Evolutionary conservation across 2,888 invertebrate species (phyloP), one percentile per base, ranked within the genome.

Genomic region (Hybos culiciformis): DNA sequence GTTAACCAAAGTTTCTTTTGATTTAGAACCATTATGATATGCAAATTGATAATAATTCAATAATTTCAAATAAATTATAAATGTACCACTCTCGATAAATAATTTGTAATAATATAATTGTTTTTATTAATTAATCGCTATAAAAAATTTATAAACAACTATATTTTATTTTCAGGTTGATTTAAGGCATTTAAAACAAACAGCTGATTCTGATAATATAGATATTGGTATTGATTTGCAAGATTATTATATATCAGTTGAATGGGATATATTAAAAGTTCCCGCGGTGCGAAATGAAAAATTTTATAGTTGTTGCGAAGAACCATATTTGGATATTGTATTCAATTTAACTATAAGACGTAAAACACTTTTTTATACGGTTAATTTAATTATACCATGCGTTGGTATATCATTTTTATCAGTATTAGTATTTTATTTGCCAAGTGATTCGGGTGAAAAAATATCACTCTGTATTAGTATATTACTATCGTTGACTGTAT

Each of bases 381-480:
- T 96, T 58, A 96, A 96, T 67, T 77, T 96, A 52, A 94, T 96
- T 60, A 91, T 94, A 58, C 96, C 94, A 43, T 96, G 94, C 64
- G 90, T 97, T 49, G 92, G 92, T 52, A 94, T 97, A 62, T 92
- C 92, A 48, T 92, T 93, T 68, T 78, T 98, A 50, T 94, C 94
- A 53, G 91, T 96, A 46, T 74, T 98, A 49, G 96, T 96, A 50
- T 97, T 97, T 71, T 97, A 97, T 68, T 72, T 97, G 56, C 97
- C 97, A 46, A 91, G 92, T 51, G 94, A 96, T 70, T 92, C 92
- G 41, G 96, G 96, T 52, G 96, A 97, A 70, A 96, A 96, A 68
- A 91, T 96, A 56, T 93, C 94, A 49, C 78, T 97, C 51, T 93
- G 93, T 67, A 91, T 92, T 60, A 91, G 90, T 52, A 91, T 92